Evolutionary conservation across 2,888 invertebrate species (phyloP), one percentile per base, ranked within the genome.

Genomic region (Panorpa germanica): DNA sequence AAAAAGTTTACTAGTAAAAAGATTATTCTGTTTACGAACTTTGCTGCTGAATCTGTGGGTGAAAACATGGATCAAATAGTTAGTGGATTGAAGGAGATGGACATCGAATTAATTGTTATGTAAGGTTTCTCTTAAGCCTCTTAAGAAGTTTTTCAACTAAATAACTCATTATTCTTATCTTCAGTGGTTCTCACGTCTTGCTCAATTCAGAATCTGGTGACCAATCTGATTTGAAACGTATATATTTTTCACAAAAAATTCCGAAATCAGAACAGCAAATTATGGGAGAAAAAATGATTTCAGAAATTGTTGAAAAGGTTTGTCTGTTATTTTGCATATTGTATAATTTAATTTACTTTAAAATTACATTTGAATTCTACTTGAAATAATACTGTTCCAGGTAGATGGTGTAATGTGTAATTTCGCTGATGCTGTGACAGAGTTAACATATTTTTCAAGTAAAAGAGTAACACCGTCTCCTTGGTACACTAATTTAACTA

Each of bases 11-110:
- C 46, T 4, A 44, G 48, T 9, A 51, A 50, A 24, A 66, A 73
- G 39, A 57, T 78, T 28, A 59, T 75, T 20, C 46, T 78, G 13
- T 61, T 77, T 44, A 69, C 71, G 2, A 69, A 75, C 43, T 67
- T 77, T 32, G 55, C 55, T 24, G 57, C 59, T 2, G 44, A 47
- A 11, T 50, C 58, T 26, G 57, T 57, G 30, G 50, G 55, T 13
- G 58, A 61, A 34, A 51, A 63, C 32, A 42, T 63, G 23, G 57
- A 64, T 33, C 43, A 59, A 48, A 57, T 65, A 8, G 48, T 70
- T 13, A 47, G 57, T 25, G 63, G 64, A 17, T 51, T 74, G 11
- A 58, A 66, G 39, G 55, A 61, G 28, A 53, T 59, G 4, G 51
- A 57, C 8, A 61, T 65, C 38, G 65, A 70, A 43, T 49, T 77